phyloP scores from a whole-genome alignment of 2,113 vertebrate genomes.

The Tonatia bakeri region DNA sequence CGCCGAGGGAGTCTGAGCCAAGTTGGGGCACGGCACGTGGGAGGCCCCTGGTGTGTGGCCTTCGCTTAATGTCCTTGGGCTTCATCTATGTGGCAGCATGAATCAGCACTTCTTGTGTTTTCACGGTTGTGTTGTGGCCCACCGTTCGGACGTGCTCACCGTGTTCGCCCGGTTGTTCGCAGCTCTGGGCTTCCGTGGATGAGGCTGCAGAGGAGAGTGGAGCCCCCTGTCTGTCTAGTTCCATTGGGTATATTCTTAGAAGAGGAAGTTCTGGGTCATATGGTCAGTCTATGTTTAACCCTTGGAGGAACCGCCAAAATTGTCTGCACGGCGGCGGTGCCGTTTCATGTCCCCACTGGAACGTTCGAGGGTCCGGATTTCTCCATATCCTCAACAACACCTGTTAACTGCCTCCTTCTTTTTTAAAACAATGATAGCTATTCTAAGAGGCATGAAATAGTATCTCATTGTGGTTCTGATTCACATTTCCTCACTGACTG shows the following conservation, averaged over 20 bases:
- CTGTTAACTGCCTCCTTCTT: too few relatives aligned
- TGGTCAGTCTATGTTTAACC: neutral
- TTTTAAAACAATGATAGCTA: neutral
- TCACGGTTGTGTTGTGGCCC: neutral
- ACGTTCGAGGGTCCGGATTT: neutral
- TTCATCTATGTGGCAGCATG: accelerated
- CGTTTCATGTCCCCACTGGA: neutral
- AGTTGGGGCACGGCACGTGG: neutral
- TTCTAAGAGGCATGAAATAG: neutral
- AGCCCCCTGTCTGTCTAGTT: too few relatives aligned
- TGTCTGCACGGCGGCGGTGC: neutral
- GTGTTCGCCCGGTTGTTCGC: neutral
- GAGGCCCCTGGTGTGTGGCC: neutral
- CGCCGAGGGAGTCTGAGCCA: neutral
- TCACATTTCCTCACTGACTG: neutral
- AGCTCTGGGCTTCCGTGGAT: too few relatives aligned
- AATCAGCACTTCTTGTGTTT: neutral
- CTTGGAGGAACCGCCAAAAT: neutral
- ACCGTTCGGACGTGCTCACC: accelerated
- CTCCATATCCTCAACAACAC: neutral
- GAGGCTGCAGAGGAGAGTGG: neutral
- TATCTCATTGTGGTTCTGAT: neutral
- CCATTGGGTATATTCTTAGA: neutral
- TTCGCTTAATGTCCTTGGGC: too few relatives aligned
- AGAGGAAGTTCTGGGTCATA: neutral